These are phyloP conservation scores for Drosophila nebulosa DNA, from an alignment of 1,140 invertebrate genomes.

Conservation along the genomic window DNA sequence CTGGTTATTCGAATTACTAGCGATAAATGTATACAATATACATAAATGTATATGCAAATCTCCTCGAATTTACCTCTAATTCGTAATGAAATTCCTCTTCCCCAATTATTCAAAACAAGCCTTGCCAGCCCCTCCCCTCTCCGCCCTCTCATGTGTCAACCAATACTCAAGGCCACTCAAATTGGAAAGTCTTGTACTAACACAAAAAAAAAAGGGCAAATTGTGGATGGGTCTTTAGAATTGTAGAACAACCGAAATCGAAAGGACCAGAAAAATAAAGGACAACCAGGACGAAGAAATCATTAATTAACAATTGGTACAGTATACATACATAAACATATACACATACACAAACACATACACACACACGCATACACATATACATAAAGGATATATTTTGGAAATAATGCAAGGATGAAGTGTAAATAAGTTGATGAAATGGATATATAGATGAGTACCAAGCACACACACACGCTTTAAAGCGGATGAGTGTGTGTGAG, in stretches of 20 bases:
- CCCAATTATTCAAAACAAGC: no score
- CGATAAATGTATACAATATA: neutral
- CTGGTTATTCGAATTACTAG: neutral
- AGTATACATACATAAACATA: conserved; percentile 20
- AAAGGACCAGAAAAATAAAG: no score
- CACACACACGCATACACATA: neutral
- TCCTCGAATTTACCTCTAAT: neutral
- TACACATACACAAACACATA: neutral
- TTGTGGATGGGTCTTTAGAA: no score
- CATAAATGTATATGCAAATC: neutral
- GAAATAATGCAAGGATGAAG: no score
- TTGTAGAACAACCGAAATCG: neutral
- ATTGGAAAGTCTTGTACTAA: no score
- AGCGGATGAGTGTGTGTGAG: neutral
- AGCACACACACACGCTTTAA: neutral
- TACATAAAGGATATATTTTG: no score
- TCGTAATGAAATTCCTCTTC: neutral
- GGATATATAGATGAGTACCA: no score
- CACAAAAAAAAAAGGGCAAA: no score
- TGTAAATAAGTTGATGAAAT: no score
- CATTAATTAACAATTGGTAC: neutral
- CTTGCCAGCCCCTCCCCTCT: no score
- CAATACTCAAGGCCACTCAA: no score
- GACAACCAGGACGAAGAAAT: conserved; percentile 8
- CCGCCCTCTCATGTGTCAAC: no score